Conservation (phyloP, 1,140 invertebrate species). For the Epicauta chinensis region DNA sequence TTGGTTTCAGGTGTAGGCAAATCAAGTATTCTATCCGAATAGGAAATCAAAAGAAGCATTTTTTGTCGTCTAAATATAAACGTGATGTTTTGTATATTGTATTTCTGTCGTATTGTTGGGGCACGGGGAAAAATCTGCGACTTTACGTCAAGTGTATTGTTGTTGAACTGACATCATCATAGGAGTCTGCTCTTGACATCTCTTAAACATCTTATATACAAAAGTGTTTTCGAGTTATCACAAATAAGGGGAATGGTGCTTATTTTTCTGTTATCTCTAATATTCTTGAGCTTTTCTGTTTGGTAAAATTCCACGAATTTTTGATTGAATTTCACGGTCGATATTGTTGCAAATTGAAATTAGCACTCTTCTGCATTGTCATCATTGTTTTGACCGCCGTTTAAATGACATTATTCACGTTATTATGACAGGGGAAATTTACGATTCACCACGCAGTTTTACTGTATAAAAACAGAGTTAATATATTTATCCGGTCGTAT, state of each 20-base stretch:
- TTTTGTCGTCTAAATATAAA: conserved; percentile 12
- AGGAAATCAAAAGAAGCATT: conserved; percentile 2
- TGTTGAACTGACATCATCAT: conserved; percentile 4
- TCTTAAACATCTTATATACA: conserved; percentile 5
- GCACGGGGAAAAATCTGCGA: conserved; percentile 8
- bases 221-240: conserved; percentile 3
- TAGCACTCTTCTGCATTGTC: too few relatives aligned
- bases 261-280: too few relatives aligned
- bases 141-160: conserved; percentile 7
- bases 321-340: too few relatives aligned
- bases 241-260: too few relatives aligned
- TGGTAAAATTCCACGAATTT: too few relatives aligned
- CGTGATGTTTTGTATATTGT: background rate
- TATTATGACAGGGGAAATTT: conserved; percentile 20
- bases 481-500: conserved; percentile 25
- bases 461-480: conserved; percentile 13
- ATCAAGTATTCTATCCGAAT: background rate
- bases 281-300: too few relatives aligned
- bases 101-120: background rate
- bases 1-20: conserved; percentile 13
- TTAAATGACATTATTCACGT: conserved; percentile 18
- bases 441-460: conserved; percentile 14
- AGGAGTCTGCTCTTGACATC: conserved; percentile 5
- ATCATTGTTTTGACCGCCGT: conserved; percentile 12
- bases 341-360: too few relatives aligned